Conservation (phyloP, 2,888 invertebrate species). For the Zonitis immaculata region DNA sequence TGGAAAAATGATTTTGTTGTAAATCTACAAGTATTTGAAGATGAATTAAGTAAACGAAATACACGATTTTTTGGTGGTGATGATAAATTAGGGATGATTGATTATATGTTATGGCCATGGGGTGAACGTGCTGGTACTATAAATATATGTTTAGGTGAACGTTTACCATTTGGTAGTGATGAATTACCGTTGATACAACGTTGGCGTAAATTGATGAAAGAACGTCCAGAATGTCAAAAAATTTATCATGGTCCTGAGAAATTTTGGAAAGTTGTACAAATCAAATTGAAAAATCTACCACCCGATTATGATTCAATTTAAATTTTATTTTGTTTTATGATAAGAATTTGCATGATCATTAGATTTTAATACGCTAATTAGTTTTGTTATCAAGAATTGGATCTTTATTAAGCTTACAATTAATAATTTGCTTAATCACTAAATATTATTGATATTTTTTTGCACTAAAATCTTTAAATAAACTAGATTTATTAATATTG, state of each 20-base stretch:
- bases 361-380: too few species aligned
- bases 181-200: constrained; percentile 27
- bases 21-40: constrained; percentile 38
- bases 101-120: constrained; percentile 41
- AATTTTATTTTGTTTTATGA: too few species aligned
- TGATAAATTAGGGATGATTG: constrained; percentile 41
- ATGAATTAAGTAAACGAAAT: constrained; percentile 34
- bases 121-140: constrained; percentile 31
- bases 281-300: constrained; percentile 23
- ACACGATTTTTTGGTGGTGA: constrained; percentile 40
- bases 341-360: too few species aligned
- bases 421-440: too few species aligned
- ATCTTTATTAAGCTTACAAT: too few species aligned
- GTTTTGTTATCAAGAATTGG: too few species aligned
- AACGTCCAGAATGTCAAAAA: constrained; percentile 24
- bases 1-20: constrained; percentile 37
- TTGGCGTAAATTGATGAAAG: constrained; percentile 33
- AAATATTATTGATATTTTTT: too few species aligned
- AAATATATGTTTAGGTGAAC: constrained; percentile 24
- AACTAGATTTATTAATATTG: too few species aligned
- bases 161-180: constrained; percentile 26
- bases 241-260: constrained; percentile 34
- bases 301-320: constrained; percentile 36
- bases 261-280: constrained; percentile 29
- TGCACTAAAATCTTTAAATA: too few species aligned